Base-by-base conservation (phyloP, 1,140 invertebrate genomes). In the Aphaenogaster rudis region DNA sequence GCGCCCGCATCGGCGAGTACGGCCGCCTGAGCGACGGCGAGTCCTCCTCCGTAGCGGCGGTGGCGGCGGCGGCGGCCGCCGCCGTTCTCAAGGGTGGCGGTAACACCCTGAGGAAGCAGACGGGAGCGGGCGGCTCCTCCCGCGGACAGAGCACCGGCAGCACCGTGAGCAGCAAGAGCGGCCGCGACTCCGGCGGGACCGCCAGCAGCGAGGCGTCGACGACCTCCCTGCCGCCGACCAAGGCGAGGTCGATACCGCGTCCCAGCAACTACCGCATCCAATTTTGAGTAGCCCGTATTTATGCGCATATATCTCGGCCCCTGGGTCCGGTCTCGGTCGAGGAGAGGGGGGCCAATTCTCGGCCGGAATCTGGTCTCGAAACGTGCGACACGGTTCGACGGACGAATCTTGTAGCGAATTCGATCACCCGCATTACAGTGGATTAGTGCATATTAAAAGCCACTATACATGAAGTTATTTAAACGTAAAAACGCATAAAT, bases 261-360 rank as follows among this genome's bases (percentile, higher is more conserved):
- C 95, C 91, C n/a, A 96, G 94, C 88, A 97, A 97, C 92, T 97
- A 97, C 94, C 96, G 97, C 48, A 97, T 97, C 92, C 97, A 97
- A 89, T 97, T 97, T 94, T 97, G 95, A 96, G 17, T 13, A 6
- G 33, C 28, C 3, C 33, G n/a, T 36, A 66, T 28, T 77, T 74
- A 11, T 3, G 15, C 39, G 28, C 28, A 28, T 28, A 28, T 28
- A 28, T 28, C 28, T 28, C 28, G 28, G 28, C 0, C 28, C 28
- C 28, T 28, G 28, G 28, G 28, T 28, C 28, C 28, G 28, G 28
- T 28, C 28, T 28, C 28, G 28, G 28, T 0, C 28, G 28, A 28
- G 28, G 28, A 28, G 28, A 28, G 28, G 28, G 28, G 1, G 39
- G 3, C 13, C 59, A 33, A 8, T 45, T n/a, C 39, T 67, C n/a